Evolutionary conservation across 2,113 vertebrate genomes (phyloP), one percentile per base, ranked within the genome.

Genomic region (Riparia riparia): DNA sequence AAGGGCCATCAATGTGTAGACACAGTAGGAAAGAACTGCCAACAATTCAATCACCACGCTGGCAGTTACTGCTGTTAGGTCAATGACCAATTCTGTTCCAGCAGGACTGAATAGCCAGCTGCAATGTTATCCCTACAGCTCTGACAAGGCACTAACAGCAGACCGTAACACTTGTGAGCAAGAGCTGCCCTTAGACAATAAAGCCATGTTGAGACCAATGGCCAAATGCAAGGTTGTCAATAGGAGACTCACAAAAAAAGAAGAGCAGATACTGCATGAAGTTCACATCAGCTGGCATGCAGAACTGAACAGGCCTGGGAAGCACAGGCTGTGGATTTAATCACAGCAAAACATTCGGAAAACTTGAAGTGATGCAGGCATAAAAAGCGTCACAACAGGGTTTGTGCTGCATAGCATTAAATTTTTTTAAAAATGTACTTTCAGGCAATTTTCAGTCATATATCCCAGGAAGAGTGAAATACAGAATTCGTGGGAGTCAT

Each of bases 71-170:
- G 0, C 71, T 83, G 20, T 90, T 54, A 70, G 79, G 79, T 92
- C 95, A 93, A 83, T 77, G 71, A 73, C 64, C 94, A 85, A 37
- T 77, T 93, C 68, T 86, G 68, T 81, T 95, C 54, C 79, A 88
- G 74, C 76, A 92, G 79, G 68, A 83, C 1, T 86, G 79, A 93
- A n/a, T 1, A 92, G 71, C 74, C 89, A 77, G 86, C 54, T 90
- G 76, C 86, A 94, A 39, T 42, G 76, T 50, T 83, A 65, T 34
- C 63, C 90, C 63, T 73, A 61, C 88, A 90, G 20, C 90, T 82
- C 79, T 92, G 94, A 89, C 82, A 72, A 82, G 74, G 88, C 66
- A 80, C 78, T 57, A 91, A 86, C 28, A 82, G 70, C 70, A 95
- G 28, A 82, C 49, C 66, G 44, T 37, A 87, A 61, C 13, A 76